These are phyloP conservation scores for Drosophila ogumai DNA, from an alignment of 1,140 invertebrate species.

Conservation along the genomic window DNA sequence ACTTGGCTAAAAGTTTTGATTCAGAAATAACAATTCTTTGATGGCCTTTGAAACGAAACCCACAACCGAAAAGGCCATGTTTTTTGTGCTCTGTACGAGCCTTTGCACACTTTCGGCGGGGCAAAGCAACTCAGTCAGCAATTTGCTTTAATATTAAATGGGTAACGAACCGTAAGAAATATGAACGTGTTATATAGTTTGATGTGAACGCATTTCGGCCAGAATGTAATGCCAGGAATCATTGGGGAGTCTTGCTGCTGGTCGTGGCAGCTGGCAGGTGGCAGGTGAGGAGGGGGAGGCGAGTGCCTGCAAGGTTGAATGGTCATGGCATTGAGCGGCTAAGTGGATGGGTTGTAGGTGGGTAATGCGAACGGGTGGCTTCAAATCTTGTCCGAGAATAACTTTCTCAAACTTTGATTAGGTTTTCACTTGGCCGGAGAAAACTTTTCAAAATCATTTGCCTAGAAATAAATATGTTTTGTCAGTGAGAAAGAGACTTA, in stretches of 20 bases:
- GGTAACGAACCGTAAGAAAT: conserved; percentile 81
- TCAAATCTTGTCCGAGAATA: conserved; percentile 39
- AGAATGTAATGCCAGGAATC: conserved; percentile 51
- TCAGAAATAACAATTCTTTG: conserved; percentile 4
- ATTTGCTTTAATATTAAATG: conserved; percentile 83
- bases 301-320: conserved; percentile 41
- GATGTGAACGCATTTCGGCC: conserved; percentile 71
- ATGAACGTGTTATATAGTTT: conserved; percentile 79
- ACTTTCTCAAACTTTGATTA: conserved; percentile 46
- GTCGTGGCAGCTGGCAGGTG: conserved; percentile 1
- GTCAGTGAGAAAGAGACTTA: conserved; percentile 19
- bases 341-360: conserved; percentile 14
- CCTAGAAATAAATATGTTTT: conserved; percentile 46
- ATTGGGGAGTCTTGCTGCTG: conserved; percentile 27
- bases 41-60: not conserved
- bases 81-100: conserved; percentile 5
- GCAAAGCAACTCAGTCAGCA: conserved; percentile 56
- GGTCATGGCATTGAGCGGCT: conserved; percentile 59
- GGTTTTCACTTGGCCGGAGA: conserved; percentile 20
- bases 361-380: conserved; percentile 40
- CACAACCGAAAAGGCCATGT: not conserved
- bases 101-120: conserved; percentile 8
- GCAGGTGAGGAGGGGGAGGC: not conserved
- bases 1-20: conserved; percentile 3
- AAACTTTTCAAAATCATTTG: conserved; percentile 47